A percentile compares a stretch with the other conserved stretches of the same genome.
Evolutionary conservation across 2,888 invertebrate genomes (phyloP).

Genomic region (Opisthograptis luteolata): DNA sequence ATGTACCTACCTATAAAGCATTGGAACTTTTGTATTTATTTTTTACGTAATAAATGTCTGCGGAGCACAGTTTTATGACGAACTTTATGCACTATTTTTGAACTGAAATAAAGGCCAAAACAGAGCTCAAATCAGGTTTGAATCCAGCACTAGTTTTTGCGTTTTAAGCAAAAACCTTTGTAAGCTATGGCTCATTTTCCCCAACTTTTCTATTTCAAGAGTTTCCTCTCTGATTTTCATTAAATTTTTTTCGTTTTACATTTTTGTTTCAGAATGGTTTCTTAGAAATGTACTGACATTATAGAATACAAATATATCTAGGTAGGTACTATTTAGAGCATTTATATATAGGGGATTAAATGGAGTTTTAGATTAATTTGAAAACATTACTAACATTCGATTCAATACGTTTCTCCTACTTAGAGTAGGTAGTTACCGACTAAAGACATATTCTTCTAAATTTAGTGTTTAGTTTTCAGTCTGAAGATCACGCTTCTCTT

Average conservation of each 20-base stretch:
- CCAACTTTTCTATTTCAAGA: conserved; percentile 20
- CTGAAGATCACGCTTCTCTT: conserved; percentile 13
- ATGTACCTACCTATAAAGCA: neutral
- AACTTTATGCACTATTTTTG: conserved; percentile 38
- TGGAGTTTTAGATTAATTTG: neutral
- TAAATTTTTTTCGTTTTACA: conserved; percentile 22
- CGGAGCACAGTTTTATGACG: conserved; percentile 28
- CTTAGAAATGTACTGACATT: no score
- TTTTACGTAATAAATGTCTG: conserved; percentile 31
- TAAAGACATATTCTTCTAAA: neutral
- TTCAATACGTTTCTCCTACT: neutral
- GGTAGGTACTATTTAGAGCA: no score
- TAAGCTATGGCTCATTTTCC: conserved; percentile 9
- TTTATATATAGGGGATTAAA: neutral
- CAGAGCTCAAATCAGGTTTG: conserved; percentile 30
- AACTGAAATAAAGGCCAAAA: conserved; percentile 29
- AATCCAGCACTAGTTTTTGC: conserved; percentile 30
- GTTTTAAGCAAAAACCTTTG: conserved; percentile 23
- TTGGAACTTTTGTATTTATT: conserved; percentile 23
- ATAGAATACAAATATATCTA: no score
- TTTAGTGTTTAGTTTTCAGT: conserved; percentile 21
- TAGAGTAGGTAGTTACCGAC: no score
- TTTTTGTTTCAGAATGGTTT: conserved; percentile 3
- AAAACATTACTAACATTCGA: neutral
- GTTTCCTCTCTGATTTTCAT: conserved; percentile 18